Evolutionary conservation across 1,140 invertebrate genomes (phyloP), one percentile per base, ranked within the genome.

Genomic region (Colletes gigas): DNA sequence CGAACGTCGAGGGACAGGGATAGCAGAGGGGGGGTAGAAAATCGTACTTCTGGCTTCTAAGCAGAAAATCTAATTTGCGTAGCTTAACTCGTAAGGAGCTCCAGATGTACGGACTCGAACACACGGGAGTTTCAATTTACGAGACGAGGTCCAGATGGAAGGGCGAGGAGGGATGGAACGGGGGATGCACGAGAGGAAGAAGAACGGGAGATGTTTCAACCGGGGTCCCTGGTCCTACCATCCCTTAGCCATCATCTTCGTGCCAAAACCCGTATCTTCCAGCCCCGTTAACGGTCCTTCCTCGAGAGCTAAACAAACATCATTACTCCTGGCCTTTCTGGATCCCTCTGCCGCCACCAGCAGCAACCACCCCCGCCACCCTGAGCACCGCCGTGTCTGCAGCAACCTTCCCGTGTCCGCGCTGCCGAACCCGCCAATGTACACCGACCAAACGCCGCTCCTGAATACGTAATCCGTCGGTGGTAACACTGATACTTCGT

Each of bases 41-140:
- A 80, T 84, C 84, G 84, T 87, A 85, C 89, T 89, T 86, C 84
- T 83, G 69, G 63, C 84, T 82, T 85, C 86, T 89, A 89, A 91
- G 89, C 89, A 89, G 91, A 91, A 92, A 92, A 92, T 93, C 89
- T 92, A 92, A 93, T 93, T 92, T 93, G 88, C 91, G 88, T 90
- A 89, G 91, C 90, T 91, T 89, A 90, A 89, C 88, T 89, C 88
- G 81, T 90, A 91, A 92, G 91, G 87, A 91, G 89, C 87, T 90
- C 85, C 87, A 89, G 88, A 90, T 91, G 88, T 87, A 89, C 83
- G 84, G 79, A 87, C 83, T 81, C 83, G 85, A 85, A 85, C 84
- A 84, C 87, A 87, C 86, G 86, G 90, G 87, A 88, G 88, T 91
- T 91, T 92, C 91, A 92, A 92, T 92, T 90, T 91, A 91, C 85